Conservation (phyloP, 2,888 invertebrate genomes). For the Atrina japonica region DNA sequence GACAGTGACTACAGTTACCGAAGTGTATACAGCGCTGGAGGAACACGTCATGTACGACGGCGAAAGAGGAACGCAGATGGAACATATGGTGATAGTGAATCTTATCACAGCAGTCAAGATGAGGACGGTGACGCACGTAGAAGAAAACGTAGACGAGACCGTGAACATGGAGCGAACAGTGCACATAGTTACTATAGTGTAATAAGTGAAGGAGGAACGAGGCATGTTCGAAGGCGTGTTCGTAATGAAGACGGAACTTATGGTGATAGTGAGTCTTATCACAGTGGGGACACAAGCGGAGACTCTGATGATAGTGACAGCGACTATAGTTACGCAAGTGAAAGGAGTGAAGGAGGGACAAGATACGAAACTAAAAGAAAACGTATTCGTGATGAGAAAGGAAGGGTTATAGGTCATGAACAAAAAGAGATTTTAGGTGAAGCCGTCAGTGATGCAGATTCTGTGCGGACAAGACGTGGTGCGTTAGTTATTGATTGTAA, state of each 20-base stretch:
- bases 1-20: slow-evolving; percentile 76
- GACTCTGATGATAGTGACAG: slow-evolving; percentile 36
- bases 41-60: slow-evolving; percentile 72
- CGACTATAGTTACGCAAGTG: slow-evolving; percentile 68
- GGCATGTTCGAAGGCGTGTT: slow-evolving; percentile 57
- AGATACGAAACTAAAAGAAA: slow-evolving; percentile 64
- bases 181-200: slow-evolving; percentile 73
- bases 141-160: slow-evolving; percentile 65
- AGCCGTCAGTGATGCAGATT: slow-evolving; percentile 46
- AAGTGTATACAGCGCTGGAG: slow-evolving; percentile 72
- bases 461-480: slow-evolving; percentile 53
- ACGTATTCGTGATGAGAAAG: slow-evolving; percentile 65
- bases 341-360: slow-evolving; percentile 75
- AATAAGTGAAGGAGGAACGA: slow-evolving; percentile 63
- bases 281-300: slow-evolving; percentile 46
- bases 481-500: too few species aligned
- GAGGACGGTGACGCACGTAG: slow-evolving; percentile 71
- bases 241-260: slow-evolving; percentile 64
- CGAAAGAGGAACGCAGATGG: slow-evolving; percentile 69
- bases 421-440: slow-evolving; percentile 48
- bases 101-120: slow-evolving; percentile 76
- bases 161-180: slow-evolving; percentile 71
- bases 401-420: slow-evolving; percentile 69
- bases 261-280: slow-evolving; percentile 59
- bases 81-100: slow-evolving; percentile 70